Evolutionary conservation across 1,140 invertebrate genomes (phyloP), one percentile per base, ranked within the genome.

Genomic region (Camponotus vicinus): DNA sequence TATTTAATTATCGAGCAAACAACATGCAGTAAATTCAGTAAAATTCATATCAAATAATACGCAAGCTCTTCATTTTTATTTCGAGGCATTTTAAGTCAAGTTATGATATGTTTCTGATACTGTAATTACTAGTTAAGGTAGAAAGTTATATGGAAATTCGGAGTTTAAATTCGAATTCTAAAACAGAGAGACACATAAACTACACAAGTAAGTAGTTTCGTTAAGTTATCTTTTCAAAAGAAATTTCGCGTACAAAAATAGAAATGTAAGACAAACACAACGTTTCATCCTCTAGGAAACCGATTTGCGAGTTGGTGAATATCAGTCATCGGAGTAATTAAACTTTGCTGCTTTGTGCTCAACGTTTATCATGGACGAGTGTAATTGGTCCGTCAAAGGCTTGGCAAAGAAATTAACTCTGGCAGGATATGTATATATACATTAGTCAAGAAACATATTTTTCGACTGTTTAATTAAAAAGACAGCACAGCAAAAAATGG

Each of bases 341-440:
- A 82, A 82, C 67, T 82, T 82, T 42, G 6, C 40, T 82, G 79
- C 67, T 82, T 82, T 82, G 52, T 82, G 67, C 67, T 40, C 37
- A 37, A 45, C 55, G 27, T 82, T 82, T 45, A 82, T 71, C 52
- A 37, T 11, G 67, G 27, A 73, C 45, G 52, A 82, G 11, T 82
- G 37, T 71, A 82, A 82, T 71, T 61, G 37, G 27, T 45, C 67
- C 21, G 37, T 27, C 59, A 57, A 82, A 73, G 42, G 67, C 37
- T 42, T 57, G 27, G 27, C 40, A 66, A 82, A 82, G 79, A 82
- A 82, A 82, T 82, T 42, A 73, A 73, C 40, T 82, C 52, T 49
- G 67, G 59, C 40, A 57, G 67, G n/a, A 73, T 82, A 57, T 21
- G 9, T 40, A 71, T n/a, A 32, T 66, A 32, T 49, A 32, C 21